Evolutionary conservation across 2,113 vertebrate genomes (phyloP).

Genomic region (Onychostoma macrolepis): DNA sequence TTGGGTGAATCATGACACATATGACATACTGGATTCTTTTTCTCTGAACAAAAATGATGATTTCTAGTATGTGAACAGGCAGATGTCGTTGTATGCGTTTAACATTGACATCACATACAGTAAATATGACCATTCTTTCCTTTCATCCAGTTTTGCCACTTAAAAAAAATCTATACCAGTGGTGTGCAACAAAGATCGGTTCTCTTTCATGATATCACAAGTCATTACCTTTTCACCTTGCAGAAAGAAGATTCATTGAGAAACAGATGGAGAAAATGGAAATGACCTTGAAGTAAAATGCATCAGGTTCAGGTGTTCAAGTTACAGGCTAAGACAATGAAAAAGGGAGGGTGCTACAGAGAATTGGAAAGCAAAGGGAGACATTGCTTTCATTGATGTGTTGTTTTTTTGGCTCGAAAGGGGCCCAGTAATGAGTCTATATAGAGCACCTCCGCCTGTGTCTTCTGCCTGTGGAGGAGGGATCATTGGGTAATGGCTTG

Average conservation of each 20-base stretch:
- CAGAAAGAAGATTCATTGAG: not conserved
- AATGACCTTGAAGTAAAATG: slow-evolving; percentile 55
- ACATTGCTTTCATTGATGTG: slow-evolving; percentile 29
- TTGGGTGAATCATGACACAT: slow-evolving; percentile 16
- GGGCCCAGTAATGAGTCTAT: slow-evolving; percentile 53
- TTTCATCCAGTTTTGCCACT: not conserved
- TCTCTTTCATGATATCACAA: not conserved
- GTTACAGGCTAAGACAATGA: slow-evolving; percentile 41
- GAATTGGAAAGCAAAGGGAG: slow-evolving; percentile 32
- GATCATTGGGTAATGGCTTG: slow-evolving; percentile 54
- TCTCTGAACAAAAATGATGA: not conserved
- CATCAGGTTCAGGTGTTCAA: slow-evolving; percentile 14
- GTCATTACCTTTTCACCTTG: not conserved
- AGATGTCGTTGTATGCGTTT: not conserved
- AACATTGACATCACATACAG: not conserved
- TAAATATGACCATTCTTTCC: slow-evolving; percentile 6
- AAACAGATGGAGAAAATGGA: slow-evolving; percentile 33
- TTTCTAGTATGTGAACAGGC: not conserved
- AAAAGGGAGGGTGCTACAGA: slow-evolving; percentile 9
- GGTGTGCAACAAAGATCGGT: not conserved
- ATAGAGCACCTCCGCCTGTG: slow-evolving; percentile 24
- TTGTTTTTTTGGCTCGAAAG: slow-evolving; percentile 27
- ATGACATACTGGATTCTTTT: not conserved
- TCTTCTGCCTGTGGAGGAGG: slow-evolving; percentile 42
- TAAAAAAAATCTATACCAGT: slow-evolving; percentile 24